Evolutionary conservation across 2,888 invertebrate genomes (phyloP).

Genomic region (Neoaliturus tenellus): DNA sequence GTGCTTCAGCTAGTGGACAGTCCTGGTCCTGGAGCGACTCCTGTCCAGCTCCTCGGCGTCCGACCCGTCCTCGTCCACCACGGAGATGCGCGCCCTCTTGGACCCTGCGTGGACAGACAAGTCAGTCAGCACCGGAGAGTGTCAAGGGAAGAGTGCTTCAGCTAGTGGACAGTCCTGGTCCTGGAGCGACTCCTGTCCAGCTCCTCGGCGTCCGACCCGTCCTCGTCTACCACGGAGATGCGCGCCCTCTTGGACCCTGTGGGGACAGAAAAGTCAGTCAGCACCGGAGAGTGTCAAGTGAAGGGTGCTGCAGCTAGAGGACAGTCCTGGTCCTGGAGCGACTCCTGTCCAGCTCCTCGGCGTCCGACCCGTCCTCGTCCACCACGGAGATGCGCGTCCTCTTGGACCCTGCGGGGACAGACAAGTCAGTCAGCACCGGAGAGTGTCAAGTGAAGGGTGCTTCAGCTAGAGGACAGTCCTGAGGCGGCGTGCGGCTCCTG

Average conservation of each 20-base stretch:
- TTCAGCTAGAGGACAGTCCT: too few relatives aligned
- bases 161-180: too few relatives aligned
- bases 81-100: constrained; percentile 62
- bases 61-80: constrained; percentile 60
- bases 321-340: constrained; percentile 55
- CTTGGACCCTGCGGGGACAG: constrained; percentile 57
- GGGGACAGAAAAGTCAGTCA: neutral
- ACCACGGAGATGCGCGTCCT: constrained; percentile 63
- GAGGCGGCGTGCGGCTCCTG: constrained; percentile 57
- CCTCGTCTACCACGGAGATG: constrained; percentile 62
- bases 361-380: constrained; percentile 58
- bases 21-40: constrained; percentile 56
- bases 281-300: too few relatives aligned
- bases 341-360: constrained; percentile 58
- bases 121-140: too few relatives aligned
- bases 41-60: constrained; percentile 58
- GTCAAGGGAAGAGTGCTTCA: too few relatives aligned
- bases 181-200: constrained; percentile 58
- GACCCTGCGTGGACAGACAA: constrained; percentile 40
- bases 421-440: neutral
- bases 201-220: constrained; percentile 58
- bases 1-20: constrained; percentile 46
- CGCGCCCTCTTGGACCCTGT: constrained; percentile 62
- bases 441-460: too few relatives aligned
- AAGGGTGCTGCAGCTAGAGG: constrained; percentile 47